phyloP scores from a whole-genome alignment of 2,797 vertebrate genomes.

The Lepus townsendii region DNA sequence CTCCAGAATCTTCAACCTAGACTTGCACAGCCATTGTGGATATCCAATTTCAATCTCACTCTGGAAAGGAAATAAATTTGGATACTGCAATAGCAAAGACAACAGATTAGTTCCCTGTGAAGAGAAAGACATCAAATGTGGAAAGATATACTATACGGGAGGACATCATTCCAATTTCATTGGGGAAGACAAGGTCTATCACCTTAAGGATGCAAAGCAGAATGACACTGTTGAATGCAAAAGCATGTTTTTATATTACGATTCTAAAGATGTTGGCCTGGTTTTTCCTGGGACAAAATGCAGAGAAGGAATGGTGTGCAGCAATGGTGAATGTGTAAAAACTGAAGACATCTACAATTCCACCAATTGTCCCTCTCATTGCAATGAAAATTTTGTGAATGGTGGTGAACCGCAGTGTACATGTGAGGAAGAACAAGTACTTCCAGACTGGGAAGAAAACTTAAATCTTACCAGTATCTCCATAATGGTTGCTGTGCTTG shows the following conservation, averaged over 20 bases:
- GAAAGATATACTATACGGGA: constrained; percentile 92
- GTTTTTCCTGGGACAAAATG: constrained; percentile 94
- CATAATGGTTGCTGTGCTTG: constrained; percentile 72
- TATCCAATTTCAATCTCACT: constrained; percentile 69
- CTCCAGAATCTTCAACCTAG: constrained; percentile 40
- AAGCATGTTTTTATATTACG: constrained; percentile 85
- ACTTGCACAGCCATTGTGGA: background rate
- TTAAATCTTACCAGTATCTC: constrained; percentile 80
- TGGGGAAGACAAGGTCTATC: constrained; percentile 87
- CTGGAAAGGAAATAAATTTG: too few relatives aligned
- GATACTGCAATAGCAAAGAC: too few relatives aligned
- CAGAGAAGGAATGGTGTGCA: constrained; percentile 90
- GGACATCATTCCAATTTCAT: constrained; percentile 86
- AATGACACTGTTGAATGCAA: constrained; percentile 88
- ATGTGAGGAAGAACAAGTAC: constrained; percentile 85
- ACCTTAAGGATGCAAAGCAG: background rate
- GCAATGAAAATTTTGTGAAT: constrained; percentile 63
- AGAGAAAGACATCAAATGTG: constrained; percentile 89
- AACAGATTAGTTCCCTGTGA: too few relatives aligned
- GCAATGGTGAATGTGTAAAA: too few relatives aligned
- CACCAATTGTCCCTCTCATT: too few relatives aligned
- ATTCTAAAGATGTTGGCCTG: constrained; percentile 88
- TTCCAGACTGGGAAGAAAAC: constrained; percentile 79
- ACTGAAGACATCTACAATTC: too few relatives aligned
- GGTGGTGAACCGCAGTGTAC: constrained; percentile 85